Evolutionary conservation across 2,113 vertebrate genomes (phyloP).

Genomic region (Amazona guildingii): DNA sequence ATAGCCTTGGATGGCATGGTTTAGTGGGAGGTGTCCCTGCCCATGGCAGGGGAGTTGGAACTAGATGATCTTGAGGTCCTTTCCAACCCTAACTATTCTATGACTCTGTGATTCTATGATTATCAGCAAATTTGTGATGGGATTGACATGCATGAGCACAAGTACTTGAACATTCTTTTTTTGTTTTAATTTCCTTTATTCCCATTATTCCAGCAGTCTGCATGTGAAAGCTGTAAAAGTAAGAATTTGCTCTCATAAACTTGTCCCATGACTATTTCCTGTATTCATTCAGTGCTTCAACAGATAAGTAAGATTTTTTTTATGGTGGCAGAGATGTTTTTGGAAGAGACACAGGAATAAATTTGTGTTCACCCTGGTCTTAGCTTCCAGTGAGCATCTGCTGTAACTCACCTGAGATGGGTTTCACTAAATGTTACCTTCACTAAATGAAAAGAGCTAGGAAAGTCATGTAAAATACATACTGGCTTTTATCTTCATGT

Average conservation of each 20-base stretch:
- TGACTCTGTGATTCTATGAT: background rate
- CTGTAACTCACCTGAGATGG: background rate
- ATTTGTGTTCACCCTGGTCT: background rate
- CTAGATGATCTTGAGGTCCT: no score
- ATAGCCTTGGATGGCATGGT: no score
- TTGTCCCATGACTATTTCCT: background rate
- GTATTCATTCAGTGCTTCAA: background rate
- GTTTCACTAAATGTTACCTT: background rate
- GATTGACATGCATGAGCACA: background rate
- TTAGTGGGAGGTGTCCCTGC: no score
- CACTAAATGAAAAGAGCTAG: background rate
- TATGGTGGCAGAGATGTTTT: background rate
- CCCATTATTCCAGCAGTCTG: background rate
- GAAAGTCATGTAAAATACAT: background rate
- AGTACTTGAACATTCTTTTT: background rate
- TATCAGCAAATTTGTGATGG: background rate
- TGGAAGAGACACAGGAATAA: background rate
- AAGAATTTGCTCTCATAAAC: background rate
- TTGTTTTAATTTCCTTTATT: background rate
- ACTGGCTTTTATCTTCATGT: fast-evolving
- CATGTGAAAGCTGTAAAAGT: background rate
- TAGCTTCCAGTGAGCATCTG: background rate
- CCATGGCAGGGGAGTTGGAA: no score
- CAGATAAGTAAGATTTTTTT: background rate
- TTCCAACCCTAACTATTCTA: no score